These are phyloP conservation scores for Calyptommatus sinebrachiatus DNA, from an alignment of 2,113 vertebrate species.

Conservation along the genomic window DNA sequence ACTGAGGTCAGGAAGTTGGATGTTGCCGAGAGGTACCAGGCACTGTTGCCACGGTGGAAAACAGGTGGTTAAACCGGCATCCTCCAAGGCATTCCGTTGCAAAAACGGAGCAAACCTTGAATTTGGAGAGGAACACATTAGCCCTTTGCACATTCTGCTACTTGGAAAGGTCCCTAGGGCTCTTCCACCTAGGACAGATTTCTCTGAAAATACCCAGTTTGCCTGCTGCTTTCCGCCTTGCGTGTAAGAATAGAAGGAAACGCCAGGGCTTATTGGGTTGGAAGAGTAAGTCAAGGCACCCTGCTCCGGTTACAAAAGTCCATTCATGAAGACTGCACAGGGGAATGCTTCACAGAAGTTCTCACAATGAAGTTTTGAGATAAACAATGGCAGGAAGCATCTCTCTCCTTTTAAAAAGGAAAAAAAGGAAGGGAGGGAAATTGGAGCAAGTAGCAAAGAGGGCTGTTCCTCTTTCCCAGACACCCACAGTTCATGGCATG, in stretches of 20 bases:
- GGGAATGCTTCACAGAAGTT: neutral
- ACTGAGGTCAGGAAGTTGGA: neutral
- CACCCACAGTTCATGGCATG: too few relatives aligned
- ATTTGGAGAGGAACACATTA: rapidly evolving
- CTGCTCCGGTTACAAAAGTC: conserved; percentile 2
- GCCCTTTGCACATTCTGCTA: too few relatives aligned
- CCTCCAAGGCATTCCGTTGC: neutral
- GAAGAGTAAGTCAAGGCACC: neutral
- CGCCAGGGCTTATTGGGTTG: neutral
- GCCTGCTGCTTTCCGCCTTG: too few relatives aligned
- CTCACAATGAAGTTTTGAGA: neutral
- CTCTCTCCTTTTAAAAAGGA: neutral
- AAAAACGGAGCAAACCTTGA: conserved; percentile 10
- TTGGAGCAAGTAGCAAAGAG: too few relatives aligned
- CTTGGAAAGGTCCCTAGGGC: neutral
- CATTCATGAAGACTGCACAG: neutral
- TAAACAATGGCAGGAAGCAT: conserved; percentile 28
- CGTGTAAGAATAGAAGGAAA: neutral
- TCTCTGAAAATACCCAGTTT: neutral
- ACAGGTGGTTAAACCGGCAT: neutral
- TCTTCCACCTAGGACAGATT: neutral
- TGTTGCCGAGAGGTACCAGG: neutral
- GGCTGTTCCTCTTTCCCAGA: too few relatives aligned
- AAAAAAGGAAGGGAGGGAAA: neutral
- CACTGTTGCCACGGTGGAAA: too few relatives aligned